Evolutionary conservation across 2,113 vertebrate genomes (phyloP).

Genomic region (Oreochromis aureus): DNA sequence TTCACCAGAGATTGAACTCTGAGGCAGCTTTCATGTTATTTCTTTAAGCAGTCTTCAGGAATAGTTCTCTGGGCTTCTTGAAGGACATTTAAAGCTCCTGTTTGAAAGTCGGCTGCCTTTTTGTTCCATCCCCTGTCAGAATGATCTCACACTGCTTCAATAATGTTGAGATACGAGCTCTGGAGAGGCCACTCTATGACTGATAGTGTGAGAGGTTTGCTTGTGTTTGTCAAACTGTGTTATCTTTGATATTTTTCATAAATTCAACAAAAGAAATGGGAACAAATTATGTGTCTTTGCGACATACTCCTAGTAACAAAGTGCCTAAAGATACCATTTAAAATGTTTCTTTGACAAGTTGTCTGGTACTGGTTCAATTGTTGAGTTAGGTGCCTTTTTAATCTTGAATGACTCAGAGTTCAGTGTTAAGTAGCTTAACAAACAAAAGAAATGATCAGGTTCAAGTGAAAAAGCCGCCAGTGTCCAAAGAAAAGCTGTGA

Average conservation of each 20-base stretch:
- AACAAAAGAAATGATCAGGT: background rate
- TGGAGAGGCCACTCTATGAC: background rate
- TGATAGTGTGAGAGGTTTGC: background rate
- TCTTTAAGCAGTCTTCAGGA: background rate
- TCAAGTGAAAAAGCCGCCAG: background rate
- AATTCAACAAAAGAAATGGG: background rate
- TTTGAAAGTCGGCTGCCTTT: background rate
- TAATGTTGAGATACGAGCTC: background rate
- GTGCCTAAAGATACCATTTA: background rate
- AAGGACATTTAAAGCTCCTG: background rate
- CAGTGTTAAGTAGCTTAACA: background rate
- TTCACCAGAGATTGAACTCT: background rate
- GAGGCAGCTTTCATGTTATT: background rate
- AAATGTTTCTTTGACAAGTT: background rate
- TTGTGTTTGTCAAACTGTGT: background rate
- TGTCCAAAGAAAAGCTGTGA: background rate
- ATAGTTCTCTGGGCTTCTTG: accelerated
- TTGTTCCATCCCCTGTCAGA: background rate
- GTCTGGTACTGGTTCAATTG: background rate
- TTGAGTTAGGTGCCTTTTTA: background rate
- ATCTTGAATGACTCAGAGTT: background rate
- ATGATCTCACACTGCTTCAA: background rate
- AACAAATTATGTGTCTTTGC: background rate
- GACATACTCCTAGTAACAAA: background rate
- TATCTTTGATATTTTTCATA: background rate